A percentile compares a stretch with the other conserved stretches of the same genome.
These are phyloP conservation scores for Artemia sp. DNA, from an alignment of 2,888 invertebrate genomes.

Conservation along the genomic window DNA sequence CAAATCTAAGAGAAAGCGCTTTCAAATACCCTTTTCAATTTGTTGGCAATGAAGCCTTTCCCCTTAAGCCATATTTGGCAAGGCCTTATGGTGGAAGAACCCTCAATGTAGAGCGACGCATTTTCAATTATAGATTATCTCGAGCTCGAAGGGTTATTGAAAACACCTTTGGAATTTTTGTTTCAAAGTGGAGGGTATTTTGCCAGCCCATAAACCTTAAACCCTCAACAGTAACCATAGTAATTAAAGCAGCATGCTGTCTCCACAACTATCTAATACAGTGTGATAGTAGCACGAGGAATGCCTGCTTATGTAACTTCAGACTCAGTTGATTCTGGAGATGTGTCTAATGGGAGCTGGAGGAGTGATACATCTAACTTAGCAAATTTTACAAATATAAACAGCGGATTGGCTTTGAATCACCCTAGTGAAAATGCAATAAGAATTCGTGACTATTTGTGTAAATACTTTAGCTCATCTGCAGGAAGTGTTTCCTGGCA, in stretches of 20 bases:
- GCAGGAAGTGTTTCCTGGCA: conserved; percentile 6
- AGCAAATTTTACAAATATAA: too few species aligned
- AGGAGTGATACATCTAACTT: too few species aligned
- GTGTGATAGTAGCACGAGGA: not conserved
- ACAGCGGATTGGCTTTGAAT: not conserved
- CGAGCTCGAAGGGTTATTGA: not conserved
- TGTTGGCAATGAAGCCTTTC: too few species aligned
- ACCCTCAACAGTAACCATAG: not conserved
- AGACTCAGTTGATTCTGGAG: not conserved
- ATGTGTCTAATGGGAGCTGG: too few species aligned
- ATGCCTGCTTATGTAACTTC: not conserved
- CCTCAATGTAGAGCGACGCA: not conserved
- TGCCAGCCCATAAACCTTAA: too few species aligned
- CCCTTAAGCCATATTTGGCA: too few species aligned
- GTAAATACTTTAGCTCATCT: not conserved
- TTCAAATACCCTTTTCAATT: too few species aligned
- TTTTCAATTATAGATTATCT: not conserved
- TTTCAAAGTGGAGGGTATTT: not conserved
- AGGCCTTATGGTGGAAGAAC: too few species aligned
- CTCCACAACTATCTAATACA: not conserved
- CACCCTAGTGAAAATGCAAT: not conserved
- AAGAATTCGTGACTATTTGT: not conserved
- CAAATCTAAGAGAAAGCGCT: too few species aligned
- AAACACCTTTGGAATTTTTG: not conserved
- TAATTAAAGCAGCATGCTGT: not conserved